phyloP scores from a whole-genome alignment of 2,113 vertebrate genomes.

The Hemicordylus capensis region DNA sequence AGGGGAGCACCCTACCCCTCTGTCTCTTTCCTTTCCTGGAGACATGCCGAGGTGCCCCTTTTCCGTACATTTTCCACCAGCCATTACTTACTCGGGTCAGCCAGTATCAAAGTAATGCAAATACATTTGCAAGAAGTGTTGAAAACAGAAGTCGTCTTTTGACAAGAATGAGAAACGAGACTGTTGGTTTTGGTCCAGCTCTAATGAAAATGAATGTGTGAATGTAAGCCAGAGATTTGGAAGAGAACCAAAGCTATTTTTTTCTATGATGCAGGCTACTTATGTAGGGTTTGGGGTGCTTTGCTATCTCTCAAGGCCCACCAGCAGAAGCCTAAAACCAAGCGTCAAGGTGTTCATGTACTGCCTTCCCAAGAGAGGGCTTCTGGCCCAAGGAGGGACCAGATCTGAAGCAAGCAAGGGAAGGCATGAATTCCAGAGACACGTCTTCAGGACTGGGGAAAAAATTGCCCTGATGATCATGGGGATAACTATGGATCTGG shows the following conservation, averaged over 20 bases:
- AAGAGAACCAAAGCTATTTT: not conserved
- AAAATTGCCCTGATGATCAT: not conserved
- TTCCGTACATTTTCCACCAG: too few species aligned
- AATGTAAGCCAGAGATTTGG: not conserved
- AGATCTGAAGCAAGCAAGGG: not conserved
- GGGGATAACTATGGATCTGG: not conserved
- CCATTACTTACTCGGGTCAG: too few species aligned
- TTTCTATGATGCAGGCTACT: not conserved
- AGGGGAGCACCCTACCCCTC: too few species aligned
- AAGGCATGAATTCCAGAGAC: not conserved
- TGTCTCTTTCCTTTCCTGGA: too few species aligned
- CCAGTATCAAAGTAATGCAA: not conserved
- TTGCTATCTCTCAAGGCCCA: not conserved
- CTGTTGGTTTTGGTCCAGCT: not conserved
- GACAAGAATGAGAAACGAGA: not conserved
- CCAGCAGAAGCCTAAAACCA: too few species aligned
- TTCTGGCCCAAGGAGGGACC: not conserved
- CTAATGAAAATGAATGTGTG: not conserved
- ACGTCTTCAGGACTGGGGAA: not conserved
- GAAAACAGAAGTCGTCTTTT: not conserved
- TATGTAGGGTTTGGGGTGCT: not conserved
- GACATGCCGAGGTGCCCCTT: too few species aligned
- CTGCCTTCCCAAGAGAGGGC: not conserved
- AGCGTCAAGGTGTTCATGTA: not conserved
- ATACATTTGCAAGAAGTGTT: not conserved